phyloP scores from a whole-genome alignment of 2,888 invertebrate species.

The Strigamia crassipes region DNA sequence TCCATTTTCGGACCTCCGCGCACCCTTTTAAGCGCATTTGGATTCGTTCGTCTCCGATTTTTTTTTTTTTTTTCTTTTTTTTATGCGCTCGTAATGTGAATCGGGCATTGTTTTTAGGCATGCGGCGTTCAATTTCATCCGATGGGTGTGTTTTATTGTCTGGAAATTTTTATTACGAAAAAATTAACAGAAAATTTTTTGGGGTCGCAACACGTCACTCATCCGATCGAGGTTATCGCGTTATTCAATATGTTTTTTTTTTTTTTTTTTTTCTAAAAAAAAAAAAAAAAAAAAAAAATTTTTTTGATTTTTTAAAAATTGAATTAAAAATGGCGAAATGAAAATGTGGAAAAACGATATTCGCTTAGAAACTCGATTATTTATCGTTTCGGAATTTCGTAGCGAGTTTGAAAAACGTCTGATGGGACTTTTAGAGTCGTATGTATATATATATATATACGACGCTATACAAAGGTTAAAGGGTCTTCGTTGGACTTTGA shows the following conservation, averaged over 20 bases:
- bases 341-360: no score
- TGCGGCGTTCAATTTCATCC: not conserved
- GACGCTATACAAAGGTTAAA: not conserved
- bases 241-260: not conserved
- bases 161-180: not conserved
- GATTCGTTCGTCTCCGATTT: not conserved
- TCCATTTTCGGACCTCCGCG: not conserved
- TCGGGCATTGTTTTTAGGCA: not conserved
- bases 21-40: not conserved
- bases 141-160: not conserved
- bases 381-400: no score
- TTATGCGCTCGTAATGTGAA: not conserved
- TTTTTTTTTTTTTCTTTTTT: not conserved
- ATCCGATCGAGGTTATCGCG: not conserved
- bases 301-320: no score
- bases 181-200: not conserved
- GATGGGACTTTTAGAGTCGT: no score
- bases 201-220: not conserved
- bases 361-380: no score
- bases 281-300: no score
- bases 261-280: no score
- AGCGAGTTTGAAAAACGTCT: no score
- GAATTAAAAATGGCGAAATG: no score
- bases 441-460: no score
- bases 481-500: not conserved